Evolutionary conservation across 1,140 invertebrate genomes (phyloP), one percentile per base, ranked within the genome.

Genomic region (Popillia japonica): DNA sequence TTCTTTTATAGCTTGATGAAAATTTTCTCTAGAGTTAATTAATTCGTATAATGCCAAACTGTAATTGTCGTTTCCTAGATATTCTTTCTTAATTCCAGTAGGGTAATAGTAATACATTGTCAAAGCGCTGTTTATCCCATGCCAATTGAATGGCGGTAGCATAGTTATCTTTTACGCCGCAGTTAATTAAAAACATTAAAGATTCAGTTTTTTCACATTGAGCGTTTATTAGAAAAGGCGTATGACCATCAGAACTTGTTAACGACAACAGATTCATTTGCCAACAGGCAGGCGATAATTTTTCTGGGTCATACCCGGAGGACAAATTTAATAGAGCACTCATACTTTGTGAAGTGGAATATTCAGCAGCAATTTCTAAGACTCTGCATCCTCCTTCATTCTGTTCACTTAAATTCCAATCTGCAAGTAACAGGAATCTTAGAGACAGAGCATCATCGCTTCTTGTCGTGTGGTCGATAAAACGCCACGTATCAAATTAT

Each of bases 1-100:
- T 55, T 55, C 48, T 55, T n/a, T 14, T 14, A 55, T 14, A n/a
- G 48, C 48, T 55, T 55, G 48, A n/a, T 55, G 48, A n/a, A 55
- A 55, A 17, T 17, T 34, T 34, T 34, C 27, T 34, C 27, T 34
- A 34, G 14, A 17, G n/a, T n/a, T 3, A 55, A 14, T 17, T 55
- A 14, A 1, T 55, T 17, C 14, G 2, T 7, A n/a, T 6, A 55
- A 14, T 55, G n/a, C 14, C 6, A 17, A 6, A 55, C 6, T 3
- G 48, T n/a, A n/a, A 0, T 17, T 6, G 14, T 34, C 48, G n/a
- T 55, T 6, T 55, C 17, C 48, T 6, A 17, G n/a, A 0, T n/a
- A 14, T 55, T 55, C 48, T n/a, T 17, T 14, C 48, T 55, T 55
- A n/a, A n/a, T 0, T 55, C 17, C 48, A 7, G 6, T 55, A 2